Evolutionary conservation across 2,797 vertebrate species (phyloP).

Genomic region (Poeciliopsis gracilis): DNA sequence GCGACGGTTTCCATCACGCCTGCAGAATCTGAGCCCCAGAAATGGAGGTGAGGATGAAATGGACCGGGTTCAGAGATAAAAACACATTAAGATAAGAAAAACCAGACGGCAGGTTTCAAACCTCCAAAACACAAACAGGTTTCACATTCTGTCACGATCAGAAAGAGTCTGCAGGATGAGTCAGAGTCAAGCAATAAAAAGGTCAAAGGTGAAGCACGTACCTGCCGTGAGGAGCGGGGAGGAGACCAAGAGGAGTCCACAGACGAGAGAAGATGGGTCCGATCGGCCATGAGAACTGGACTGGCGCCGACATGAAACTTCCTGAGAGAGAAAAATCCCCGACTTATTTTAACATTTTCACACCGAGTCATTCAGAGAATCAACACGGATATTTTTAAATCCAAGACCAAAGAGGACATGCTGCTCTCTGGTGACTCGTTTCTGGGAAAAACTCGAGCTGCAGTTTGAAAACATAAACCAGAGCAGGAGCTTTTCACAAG

Average conservation of each 20-base stretch:
- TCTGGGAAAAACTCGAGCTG: not conserved
- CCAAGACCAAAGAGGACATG: not conserved
- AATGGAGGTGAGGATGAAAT: not conserved
- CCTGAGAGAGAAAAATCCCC: conserved; percentile 39
- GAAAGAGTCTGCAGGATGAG: not conserved
- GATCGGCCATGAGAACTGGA: conserved; percentile 55
- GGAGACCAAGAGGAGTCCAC: conserved; percentile 65
- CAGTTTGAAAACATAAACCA: not conserved
- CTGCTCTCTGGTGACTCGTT: not conserved
- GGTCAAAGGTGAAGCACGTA: conserved; percentile 45
- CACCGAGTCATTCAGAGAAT: not conserved
- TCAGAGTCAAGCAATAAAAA: not conserved
- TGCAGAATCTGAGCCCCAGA: not conserved
- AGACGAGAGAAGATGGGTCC: conserved; percentile 58
- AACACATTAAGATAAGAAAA: not conserved
- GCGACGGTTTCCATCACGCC: not conserved
- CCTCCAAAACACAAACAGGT: not conserved
- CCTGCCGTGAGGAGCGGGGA: conserved; percentile 69
- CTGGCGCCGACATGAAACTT: conserved; percentile 76
- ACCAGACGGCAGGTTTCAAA: not conserved
- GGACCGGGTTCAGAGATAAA: not conserved
- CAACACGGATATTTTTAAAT: not conserved
- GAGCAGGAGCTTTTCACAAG: not conserved
- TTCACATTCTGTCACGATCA: not conserved
- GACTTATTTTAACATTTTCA: not conserved